A percentile compares a stretch with the other conserved stretches of the same genome.
Conservation (phyloP, 2,113 vertebrate species). For the Pterocles gutturalis region DNA sequence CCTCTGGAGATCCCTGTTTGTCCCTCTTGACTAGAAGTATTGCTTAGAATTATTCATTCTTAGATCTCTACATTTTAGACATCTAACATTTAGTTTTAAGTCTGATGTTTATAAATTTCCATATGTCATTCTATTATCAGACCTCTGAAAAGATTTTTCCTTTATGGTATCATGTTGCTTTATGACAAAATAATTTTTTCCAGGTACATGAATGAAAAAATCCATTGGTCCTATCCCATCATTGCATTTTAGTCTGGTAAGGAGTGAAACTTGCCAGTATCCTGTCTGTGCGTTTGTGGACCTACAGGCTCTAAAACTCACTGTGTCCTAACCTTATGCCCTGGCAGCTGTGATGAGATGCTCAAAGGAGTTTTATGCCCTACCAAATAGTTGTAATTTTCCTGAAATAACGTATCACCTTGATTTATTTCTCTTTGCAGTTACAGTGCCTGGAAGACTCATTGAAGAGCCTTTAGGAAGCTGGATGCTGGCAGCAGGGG, state of each 20-base stretch:
- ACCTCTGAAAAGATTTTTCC: neutral
- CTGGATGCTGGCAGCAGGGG: neutral
- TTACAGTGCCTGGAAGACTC: slow-evolving; percentile 23
- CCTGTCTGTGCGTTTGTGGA: neutral
- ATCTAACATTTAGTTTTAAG: neutral
- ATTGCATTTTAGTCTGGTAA: neutral
- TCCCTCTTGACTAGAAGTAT: neutral
- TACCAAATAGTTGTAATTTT: neutral
- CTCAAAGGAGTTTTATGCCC: neutral
- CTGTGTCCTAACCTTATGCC: neutral
- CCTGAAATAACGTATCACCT: neutral
- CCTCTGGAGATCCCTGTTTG: neutral
- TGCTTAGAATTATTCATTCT: neutral
- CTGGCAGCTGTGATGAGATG: neutral
- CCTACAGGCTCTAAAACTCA: neutral
- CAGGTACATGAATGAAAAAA: neutral
- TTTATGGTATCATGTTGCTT: neutral
- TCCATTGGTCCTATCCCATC: neutral
- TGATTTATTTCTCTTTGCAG: neutral
- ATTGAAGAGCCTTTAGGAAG: slow-evolving; percentile 47
- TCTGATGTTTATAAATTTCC: neutral
- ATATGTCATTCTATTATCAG: neutral
- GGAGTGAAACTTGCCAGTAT: neutral
- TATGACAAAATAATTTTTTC: neutral
- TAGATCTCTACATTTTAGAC: neutral